Conservation (phyloP, 2,888 invertebrate species). For the Muscina levida region DNA sequence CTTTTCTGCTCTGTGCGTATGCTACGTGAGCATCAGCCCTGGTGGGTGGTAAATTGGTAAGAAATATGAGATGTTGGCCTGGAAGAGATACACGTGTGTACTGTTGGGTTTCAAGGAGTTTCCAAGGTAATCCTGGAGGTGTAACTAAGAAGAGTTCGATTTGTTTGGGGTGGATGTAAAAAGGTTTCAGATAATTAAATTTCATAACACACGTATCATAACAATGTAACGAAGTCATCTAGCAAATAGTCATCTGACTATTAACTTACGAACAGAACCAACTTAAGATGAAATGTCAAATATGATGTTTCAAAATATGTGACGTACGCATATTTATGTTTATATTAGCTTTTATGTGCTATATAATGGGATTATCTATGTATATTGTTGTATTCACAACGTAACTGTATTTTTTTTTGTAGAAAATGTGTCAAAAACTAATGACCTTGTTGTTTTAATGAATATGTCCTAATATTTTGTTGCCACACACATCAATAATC, state of each 20-base stretch:
- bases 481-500: neutral
- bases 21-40: slow-evolving; percentile 19
- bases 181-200: slow-evolving; percentile 31
- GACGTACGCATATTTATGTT: too few relatives aligned
- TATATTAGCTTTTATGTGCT: too few relatives aligned
- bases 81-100: slow-evolving; percentile 57
- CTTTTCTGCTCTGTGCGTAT: neutral
- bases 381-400: neutral
- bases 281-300: neutral
- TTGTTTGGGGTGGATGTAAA: neutral
- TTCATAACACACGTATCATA: neutral
- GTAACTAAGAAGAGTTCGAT: neutral
- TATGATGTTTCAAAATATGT: neutral
- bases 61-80: slow-evolving; percentile 26
- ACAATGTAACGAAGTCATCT: neutral
- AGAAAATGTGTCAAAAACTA: neutral
- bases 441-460: neutral
- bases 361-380: too few relatives aligned
- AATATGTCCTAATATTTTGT: neutral
- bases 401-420: neutral
- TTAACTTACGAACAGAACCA: neutral
- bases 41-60: slow-evolving; percentile 57
- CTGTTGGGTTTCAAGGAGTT: slow-evolving; percentile 26
- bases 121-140: slow-evolving; percentile 42
- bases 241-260: neutral